These are phyloP conservation scores for Harpagoxenus sublaevis DNA, from an alignment of 2,888 invertebrate genomes.

Conservation along the genomic window DNA sequence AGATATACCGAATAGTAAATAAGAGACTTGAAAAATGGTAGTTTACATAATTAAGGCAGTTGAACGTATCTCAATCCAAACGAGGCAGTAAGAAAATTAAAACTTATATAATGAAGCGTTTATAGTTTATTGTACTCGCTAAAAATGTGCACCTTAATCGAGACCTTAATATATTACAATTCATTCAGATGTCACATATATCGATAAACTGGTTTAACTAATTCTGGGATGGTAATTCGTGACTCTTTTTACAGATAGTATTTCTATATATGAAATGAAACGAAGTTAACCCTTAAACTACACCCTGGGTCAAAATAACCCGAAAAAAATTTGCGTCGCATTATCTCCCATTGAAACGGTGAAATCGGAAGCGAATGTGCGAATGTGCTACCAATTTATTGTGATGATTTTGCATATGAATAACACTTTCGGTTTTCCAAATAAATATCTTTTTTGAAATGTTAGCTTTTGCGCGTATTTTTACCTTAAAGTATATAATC, in stretches of 20 bases:
- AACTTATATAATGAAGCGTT: background rate
- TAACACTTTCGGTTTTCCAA: too few relatives aligned
- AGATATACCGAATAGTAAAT: background rate
- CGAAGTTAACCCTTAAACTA: background rate
- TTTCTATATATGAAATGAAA: background rate
- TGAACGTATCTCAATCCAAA: background rate
- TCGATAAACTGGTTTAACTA: constrained; percentile 18
- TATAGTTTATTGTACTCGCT: background rate
- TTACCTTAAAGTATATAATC: too few relatives aligned
- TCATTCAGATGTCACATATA: background rate
- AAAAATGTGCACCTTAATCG: background rate
- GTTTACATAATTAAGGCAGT: background rate
- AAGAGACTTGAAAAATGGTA: background rate
- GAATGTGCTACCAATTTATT: too few relatives aligned
- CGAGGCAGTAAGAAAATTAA: background rate
- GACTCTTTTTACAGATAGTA: background rate
- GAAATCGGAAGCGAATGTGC: too few relatives aligned
- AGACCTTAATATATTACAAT: background rate
- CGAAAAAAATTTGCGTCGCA: too few relatives aligned
- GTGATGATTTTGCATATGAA: too few relatives aligned
- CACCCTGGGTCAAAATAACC: too few relatives aligned
- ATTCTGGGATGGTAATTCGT: background rate
- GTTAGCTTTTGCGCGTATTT: too few relatives aligned
- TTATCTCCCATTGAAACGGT: too few relatives aligned
- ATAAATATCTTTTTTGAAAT: too few relatives aligned